Evolutionary conservation across 1,140 invertebrate species (phyloP), one percentile per base, ranked within the genome.

Genomic region (Camponotus pennsylvanicus): DNA sequence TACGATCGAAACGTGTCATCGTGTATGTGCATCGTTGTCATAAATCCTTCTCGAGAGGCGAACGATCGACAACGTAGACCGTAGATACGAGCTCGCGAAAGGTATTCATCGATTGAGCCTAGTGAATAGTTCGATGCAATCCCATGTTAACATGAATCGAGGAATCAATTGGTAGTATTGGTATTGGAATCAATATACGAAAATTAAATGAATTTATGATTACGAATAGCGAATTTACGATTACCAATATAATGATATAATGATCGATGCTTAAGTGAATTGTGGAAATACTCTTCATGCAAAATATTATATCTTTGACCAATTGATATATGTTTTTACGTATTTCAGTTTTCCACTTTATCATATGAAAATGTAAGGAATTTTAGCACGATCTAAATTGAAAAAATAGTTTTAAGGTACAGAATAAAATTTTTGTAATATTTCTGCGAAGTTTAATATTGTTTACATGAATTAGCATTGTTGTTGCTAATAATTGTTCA

Each of bases 81-180:
- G 15, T 32, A 66, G 66, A 57, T 86, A 59, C 64, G 78, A 79
- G 15, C 49, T 64, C 61, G 45, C 32, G 69, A 63, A 77, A 87
- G 83, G 63, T 87, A 85, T 87, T 87, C 75, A n/a, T 69, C 71
- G 55, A 70, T 42, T 34, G 67, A 27, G 40, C 32, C 40, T 85
- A 64, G 49, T 75, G 66, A 85, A 84, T 85, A 40, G 45, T 52
- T 73, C 40, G 37, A 15, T 4, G 15, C 18, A 75, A 61, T 45
- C 5, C 32, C 49, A 7, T 70, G 78, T 67, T 79, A 79, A 67
- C 76, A 70, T 32, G 11, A 37, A 69, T 42, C 49, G n/a, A 57
- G 27, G 55, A 18, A 83, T 75, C 79, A 37, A 82, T 37, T 59
- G 67, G 27, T 11, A 1, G 1, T 27, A 27, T 27, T 27, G 27